Conservation (phyloP, 92 coral and sea anemone genomes). For the Plumapathes pennacea region DNA sequence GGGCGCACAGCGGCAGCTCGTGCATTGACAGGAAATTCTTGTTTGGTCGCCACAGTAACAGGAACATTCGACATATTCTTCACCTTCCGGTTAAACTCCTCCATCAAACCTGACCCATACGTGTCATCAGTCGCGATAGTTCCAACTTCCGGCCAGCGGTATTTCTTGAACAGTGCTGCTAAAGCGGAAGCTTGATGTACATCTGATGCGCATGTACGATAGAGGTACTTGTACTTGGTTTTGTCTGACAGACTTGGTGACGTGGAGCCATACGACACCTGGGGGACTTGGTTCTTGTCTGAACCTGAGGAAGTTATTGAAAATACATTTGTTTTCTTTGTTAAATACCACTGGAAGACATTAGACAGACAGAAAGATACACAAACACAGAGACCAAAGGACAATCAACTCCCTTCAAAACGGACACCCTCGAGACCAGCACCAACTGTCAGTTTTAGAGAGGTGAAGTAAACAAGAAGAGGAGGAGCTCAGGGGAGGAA, state of each 20-base stretch:
- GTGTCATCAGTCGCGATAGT: conserved; percentile 88
- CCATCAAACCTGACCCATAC: conserved; percentile 86
- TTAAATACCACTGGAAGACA: neutral
- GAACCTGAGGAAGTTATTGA: conserved; percentile 54
- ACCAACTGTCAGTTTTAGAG: too few relatives aligned
- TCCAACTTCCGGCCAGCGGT: conserved; percentile 90
- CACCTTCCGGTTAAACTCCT: conserved; percentile 75
- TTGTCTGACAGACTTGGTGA: conserved; percentile 89
- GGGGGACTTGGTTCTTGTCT: conserved; percentile 75
- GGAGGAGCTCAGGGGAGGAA: neutral
- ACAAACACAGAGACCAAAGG: too few relatives aligned
- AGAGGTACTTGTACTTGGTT: conserved; percentile 84
- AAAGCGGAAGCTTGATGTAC: conserved; percentile 88
- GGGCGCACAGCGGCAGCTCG: conserved; percentile 93
- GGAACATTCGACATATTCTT: conserved; percentile 78
- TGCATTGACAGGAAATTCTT: conserved; percentile 82
- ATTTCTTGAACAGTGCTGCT: conserved; percentile 76
- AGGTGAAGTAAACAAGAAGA: neutral
- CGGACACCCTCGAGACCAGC: too few relatives aligned
- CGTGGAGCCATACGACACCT: conserved; percentile 93
- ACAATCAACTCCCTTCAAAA: too few relatives aligned
- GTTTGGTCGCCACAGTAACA: conserved; percentile 81
- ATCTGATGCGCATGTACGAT: conserved; percentile 89
- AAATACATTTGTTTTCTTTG: neutral
- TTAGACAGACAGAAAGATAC: neutral